phyloP scores from a whole-genome alignment of 2,888 invertebrate genomes.

The Cerceris ruficornis region DNA sequence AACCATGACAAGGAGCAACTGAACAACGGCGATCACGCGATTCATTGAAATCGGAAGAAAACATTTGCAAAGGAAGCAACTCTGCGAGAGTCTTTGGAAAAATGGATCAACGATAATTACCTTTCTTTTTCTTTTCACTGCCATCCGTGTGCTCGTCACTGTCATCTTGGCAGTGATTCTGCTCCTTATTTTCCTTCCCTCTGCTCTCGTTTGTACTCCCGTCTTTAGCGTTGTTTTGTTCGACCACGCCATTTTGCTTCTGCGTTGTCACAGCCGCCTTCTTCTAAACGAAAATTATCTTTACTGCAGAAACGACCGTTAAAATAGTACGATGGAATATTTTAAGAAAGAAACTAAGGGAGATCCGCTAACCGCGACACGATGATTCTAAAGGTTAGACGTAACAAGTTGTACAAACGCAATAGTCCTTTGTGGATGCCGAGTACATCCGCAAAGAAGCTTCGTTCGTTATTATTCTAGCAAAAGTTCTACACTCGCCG shows the following conservation, averaged over 20 bases:
- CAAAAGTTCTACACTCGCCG: slow-evolving; percentile 78
- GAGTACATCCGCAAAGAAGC: slow-evolving; percentile 1
- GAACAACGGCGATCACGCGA: background rate
- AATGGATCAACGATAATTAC: slow-evolving; percentile 55
- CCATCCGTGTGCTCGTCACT: slow-evolving; percentile 81
- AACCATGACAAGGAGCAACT: slow-evolving; percentile 30
- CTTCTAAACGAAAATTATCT: slow-evolving; percentile 64
- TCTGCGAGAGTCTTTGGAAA: background rate
- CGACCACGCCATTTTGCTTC: slow-evolving; percentile 81
- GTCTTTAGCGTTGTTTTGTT: slow-evolving; percentile 73
- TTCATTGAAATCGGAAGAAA: slow-evolving; percentile 1
- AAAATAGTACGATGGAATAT: background rate
- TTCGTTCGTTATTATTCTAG: slow-evolving; percentile 64
- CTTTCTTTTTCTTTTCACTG: slow-evolving; percentile 82
- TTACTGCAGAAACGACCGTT: background rate
- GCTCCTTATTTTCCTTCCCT: slow-evolving; percentile 80
- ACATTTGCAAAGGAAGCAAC: background rate
- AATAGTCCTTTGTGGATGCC: background rate
- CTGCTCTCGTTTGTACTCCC: slow-evolving; percentile 69
- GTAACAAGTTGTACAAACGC: slow-evolving; percentile 33
- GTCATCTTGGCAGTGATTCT: slow-evolving; percentile 79
- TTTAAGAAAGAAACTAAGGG: background rate
- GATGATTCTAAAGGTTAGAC: background rate
- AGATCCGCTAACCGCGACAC: too few species aligned
- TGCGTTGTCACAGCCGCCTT: slow-evolving; percentile 73